A percentile compares a stretch with the other conserved stretches of the same genome.
These are phyloP conservation scores for Hydriomena furcata DNA, from an alignment of 2,888 invertebrate genomes.

Conservation along the genomic window DNA sequence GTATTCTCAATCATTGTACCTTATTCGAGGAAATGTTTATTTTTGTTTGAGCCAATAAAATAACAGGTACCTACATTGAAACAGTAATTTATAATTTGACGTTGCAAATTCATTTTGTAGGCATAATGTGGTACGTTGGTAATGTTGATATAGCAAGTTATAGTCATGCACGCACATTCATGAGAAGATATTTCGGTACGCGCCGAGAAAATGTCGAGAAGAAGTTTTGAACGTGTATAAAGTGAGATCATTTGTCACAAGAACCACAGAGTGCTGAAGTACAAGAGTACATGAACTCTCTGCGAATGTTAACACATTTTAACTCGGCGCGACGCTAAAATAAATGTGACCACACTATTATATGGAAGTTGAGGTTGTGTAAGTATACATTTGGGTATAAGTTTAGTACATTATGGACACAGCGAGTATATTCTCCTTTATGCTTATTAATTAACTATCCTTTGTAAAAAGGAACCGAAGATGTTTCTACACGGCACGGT, in stretches of 20 bases:
- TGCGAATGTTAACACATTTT: conserved; percentile 44
- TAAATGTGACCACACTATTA: conserved; percentile 43
- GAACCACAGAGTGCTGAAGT: conserved; percentile 42
- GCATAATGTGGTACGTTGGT: background rate
- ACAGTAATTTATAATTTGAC: too few species aligned
- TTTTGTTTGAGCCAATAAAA: too few species aligned
- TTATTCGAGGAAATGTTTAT: too few species aligned
- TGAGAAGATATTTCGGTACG: conserved; percentile 16
- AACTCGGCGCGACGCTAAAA: conserved; percentile 30
- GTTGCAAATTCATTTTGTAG: background rate
- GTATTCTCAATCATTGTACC: too few species aligned
- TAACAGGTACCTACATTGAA: too few species aligned
- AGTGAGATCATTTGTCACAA: conserved; percentile 46
- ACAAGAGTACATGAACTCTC: conserved; percentile 42
- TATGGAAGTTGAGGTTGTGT: conserved; percentile 19
- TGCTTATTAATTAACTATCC: too few species aligned
- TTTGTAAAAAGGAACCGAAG: too few species aligned
- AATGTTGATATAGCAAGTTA: background rate
- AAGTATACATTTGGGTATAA: background rate
- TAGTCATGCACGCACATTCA: conserved; percentile 3
- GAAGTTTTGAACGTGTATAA: conserved; percentile 45
- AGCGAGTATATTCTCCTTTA: too few species aligned
- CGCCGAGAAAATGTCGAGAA: conserved; percentile 35
- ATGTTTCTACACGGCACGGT: too few species aligned
- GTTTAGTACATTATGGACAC: too few species aligned